Evolutionary conservation across 2,888 invertebrate species (phyloP), one percentile per base, ranked within the genome.

Genomic region (Apodemia hepburni): DNA sequence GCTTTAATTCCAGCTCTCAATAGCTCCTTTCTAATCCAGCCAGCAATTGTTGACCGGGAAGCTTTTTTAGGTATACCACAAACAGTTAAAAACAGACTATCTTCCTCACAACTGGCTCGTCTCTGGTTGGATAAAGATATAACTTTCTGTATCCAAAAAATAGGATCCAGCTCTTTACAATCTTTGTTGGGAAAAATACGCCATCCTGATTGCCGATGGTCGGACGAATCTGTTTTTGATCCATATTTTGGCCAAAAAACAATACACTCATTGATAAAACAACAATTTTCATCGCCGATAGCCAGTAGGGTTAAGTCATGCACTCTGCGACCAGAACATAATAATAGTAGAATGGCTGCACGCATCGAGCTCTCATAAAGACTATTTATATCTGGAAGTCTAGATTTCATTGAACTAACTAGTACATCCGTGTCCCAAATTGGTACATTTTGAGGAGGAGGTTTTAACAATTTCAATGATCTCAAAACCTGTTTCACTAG

Each of bases 231-330:
- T 11, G 49, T 58, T 62, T 62, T 62, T 29, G 58, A 62, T 12
- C 62, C 62, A 45, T 58, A 62, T 11, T 47, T 33, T n/a, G 62
- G 62, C 62, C 62, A 62, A 58, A 62, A 62, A 6, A 58, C 22
- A 12, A 62, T 8, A 58, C 5, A 58, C 11, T 61, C 11, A n/a
- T 61, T 22, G 8, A 18, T 27, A 5, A 33, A 18, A 22, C 2
- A 12, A 59, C 33, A 45, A 47, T 58, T 42, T 33, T 59, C 42
- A n/a, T 58, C 42, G 12, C 58, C 58, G n/a, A 58, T 45, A 11
- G 42, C 7, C 38, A 62, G 18, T 15, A 62, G 29, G 3, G 47
- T 62, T 11, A 62, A 58, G 38, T 62, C 59, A 29, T 59, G 62
- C 6, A 62, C 45, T 22, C 49, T 33, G 51, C 51, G 51, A 49